Conservation (phyloP, 2,113 vertebrate species). For the Ammodramus savannarum region DNA sequence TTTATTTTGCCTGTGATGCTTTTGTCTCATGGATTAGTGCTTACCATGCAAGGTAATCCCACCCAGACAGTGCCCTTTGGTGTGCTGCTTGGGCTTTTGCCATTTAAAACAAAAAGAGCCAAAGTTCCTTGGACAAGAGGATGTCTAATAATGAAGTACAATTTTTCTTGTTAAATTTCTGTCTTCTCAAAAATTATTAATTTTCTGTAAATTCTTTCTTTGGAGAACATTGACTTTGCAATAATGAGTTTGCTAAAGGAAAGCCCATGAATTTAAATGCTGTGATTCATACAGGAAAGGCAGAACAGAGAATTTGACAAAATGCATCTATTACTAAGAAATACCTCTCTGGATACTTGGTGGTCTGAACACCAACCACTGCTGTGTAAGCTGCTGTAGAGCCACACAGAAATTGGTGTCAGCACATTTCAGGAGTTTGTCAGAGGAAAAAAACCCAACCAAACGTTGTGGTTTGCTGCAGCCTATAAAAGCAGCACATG, state of each 20-base stretch:
- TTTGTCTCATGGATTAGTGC: background rate
- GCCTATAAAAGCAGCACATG: background rate
- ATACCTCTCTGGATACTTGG: background rate
- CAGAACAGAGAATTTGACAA: background rate
- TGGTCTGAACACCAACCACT: background rate
- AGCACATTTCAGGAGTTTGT: background rate
- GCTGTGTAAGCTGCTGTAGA: background rate
- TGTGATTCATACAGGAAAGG: background rate
- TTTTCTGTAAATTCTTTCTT: background rate
- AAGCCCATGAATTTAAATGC: background rate
- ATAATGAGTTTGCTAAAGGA: background rate
- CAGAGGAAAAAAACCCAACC: background rate
- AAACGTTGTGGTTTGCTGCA: background rate
- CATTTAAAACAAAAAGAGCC: background rate
- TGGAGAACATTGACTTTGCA: background rate
- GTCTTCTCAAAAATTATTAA: background rate
- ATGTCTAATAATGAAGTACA: background rate
- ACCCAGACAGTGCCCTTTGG: fast-evolving
- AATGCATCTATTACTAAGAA: background rate
- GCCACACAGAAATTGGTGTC: background rate
- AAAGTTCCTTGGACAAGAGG: background rate
- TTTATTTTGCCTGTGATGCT: background rate
- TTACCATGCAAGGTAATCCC: background rate
- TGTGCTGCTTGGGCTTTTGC: background rate
- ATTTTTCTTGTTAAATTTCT: background rate